Conservation (phyloP, 2,113 vertebrate species). For the Tamias sibiricus region DNA sequence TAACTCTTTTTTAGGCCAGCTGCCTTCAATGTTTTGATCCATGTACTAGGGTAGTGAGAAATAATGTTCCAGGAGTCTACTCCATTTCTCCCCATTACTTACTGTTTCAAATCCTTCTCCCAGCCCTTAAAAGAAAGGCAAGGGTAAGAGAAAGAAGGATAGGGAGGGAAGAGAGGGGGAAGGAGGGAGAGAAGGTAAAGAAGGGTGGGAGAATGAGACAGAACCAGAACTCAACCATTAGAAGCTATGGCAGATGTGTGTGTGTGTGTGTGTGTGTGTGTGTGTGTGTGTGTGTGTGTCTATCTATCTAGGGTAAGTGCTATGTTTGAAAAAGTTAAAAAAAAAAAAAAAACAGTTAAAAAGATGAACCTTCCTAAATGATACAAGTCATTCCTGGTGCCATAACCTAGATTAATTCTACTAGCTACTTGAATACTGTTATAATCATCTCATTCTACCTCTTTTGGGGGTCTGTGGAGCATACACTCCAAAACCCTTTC, state of each 20-base stretch:
- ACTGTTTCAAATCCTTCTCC: neutral
- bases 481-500: neutral
- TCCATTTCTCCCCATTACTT: neutral
- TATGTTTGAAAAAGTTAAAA: neutral
- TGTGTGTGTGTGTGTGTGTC: no score
- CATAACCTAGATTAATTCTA: neutral
- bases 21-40: neutral
- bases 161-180: neutral
- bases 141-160: neutral
- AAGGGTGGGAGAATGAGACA: no score
- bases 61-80: neutral
- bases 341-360: neutral
- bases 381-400: neutral
- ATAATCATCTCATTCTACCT: neutral
- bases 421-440: neutral
- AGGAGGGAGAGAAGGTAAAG: neutral
- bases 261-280: no score
- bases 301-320: no score
- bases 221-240: neutral
- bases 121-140: neutral
- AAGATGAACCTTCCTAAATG: neutral
- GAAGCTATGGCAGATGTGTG: accelerated
- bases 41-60: neutral
- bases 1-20: conserved; percentile 1
- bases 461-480: conserved; percentile 32